Percentiles rank a stretch among this genome's conserved stretches.
Conservation (phyloP, 2,888 invertebrate species). For the Siphlonurus alternatus region DNA sequence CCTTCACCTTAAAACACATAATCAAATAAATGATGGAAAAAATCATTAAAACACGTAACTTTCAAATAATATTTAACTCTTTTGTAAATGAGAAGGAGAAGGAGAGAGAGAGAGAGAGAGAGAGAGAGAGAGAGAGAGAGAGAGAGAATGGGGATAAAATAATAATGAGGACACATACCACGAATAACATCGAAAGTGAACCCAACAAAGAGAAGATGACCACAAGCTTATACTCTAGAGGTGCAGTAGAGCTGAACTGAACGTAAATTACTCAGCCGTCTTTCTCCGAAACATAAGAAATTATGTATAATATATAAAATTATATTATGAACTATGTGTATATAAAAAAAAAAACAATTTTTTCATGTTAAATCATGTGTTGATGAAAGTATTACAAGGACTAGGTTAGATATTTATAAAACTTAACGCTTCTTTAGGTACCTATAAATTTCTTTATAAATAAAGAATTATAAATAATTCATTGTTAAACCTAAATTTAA, state of each 20-base stretch:
- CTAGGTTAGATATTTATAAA: no score
- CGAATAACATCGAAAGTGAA: background rate
- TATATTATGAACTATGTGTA: no score
- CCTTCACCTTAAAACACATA: background rate
- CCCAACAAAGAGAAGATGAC: no score
- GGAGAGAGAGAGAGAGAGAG: background rate
- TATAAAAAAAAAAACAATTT: no score
- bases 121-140: background rate
- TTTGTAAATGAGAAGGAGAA: background rate
- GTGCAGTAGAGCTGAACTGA: background rate
- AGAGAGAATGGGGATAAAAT: background rate
- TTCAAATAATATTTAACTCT: background rate
- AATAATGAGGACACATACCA: background rate
- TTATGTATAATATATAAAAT: background rate
- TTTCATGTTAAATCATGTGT: no score
- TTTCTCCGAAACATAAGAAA: background rate
- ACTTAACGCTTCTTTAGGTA: no score
- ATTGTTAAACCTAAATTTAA: no score
- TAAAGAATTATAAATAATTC: no score
- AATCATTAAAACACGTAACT: background rate
- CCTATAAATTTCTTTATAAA: no score
- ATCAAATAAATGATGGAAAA: no score
- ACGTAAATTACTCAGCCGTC: background rate
- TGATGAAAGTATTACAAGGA: background rate
- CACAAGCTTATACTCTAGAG: background rate